These are phyloP conservation scores for Drosophila rellima DNA, from an alignment of 2,888 invertebrate species.

Conservation along the genomic window DNA sequence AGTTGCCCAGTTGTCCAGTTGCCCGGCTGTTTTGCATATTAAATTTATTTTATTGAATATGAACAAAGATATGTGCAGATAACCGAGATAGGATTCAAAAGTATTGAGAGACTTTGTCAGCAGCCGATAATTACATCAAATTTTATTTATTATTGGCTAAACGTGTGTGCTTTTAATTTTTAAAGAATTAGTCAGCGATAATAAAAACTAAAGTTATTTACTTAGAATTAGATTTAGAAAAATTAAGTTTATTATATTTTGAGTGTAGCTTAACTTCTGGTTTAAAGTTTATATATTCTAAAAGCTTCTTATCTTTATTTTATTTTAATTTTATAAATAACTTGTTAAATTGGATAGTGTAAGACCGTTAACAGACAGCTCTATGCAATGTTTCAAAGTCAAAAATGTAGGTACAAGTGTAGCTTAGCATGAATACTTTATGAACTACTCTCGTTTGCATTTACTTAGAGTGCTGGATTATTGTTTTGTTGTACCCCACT, in stretches of 20 bases:
- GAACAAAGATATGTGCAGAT: constrained; percentile 61
- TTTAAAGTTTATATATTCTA: too few species aligned
- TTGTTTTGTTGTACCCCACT: constrained; percentile 23
- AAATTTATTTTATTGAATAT: constrained; percentile 81
- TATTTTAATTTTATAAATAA: too few species aligned
- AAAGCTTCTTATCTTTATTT: too few species aligned
- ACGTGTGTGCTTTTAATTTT: not conserved
- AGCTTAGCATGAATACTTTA: not conserved
- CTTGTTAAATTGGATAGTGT: too few species aligned
- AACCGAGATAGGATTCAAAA: constrained; percentile 51
- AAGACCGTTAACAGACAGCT: too few species aligned
- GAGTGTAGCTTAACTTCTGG: too few species aligned
- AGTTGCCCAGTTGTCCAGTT: constrained; percentile 39
- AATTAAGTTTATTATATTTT: too few species aligned
- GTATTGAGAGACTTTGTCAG: constrained; percentile 19
- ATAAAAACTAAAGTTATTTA: not conserved
- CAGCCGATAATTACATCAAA: constrained; percentile 14
- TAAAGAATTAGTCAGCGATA: not conserved
- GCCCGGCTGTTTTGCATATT: constrained; percentile 73
- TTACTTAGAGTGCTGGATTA: constrained; percentile 25
- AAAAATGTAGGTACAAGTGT: too few species aligned
- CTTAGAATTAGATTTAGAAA: too few species aligned
- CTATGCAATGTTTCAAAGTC: too few species aligned
- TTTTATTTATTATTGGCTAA: constrained; percentile 1
- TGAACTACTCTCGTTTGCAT: constrained; percentile 30